Percentiles rank a stretch among this genome's conserved stretches.
These are phyloP conservation scores for Athalia rosae DNA, from an alignment of 2,888 invertebrate genomes.

Conservation along the genomic window DNA sequence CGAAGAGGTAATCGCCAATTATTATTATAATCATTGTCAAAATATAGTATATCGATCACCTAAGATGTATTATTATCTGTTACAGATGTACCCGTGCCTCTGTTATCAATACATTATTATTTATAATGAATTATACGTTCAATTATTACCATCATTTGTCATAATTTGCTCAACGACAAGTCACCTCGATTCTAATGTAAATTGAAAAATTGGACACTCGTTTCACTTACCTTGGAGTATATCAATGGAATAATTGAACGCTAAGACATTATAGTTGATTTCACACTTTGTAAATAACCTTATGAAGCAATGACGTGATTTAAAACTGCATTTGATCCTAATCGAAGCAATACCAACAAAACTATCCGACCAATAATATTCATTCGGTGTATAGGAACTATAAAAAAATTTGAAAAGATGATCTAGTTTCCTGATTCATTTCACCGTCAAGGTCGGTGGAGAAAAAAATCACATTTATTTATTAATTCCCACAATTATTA, in stretches of 20 bases:
- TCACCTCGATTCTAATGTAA: too few relatives aligned
- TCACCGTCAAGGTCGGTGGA: slow-evolving; percentile 30
- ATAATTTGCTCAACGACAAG: neutral
- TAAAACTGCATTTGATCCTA: too few relatives aligned
- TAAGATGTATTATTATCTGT: slow-evolving; percentile 16
- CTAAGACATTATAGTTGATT: too few relatives aligned
- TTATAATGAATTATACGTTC: slow-evolving; percentile 9
- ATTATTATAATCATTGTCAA: slow-evolving; percentile 8
- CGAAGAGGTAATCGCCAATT: neutral
- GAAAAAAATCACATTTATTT: slow-evolving; percentile 39
- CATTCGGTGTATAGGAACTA: slow-evolving; percentile 4
- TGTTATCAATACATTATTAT: slow-evolving; percentile 30
- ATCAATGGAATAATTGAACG: too few relatives aligned
- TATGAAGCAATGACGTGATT: too few relatives aligned
- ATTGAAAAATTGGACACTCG: too few relatives aligned
- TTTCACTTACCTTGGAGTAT: too few relatives aligned
- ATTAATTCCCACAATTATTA: slow-evolving; percentile 31
- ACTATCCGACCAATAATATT: too few relatives aligned
- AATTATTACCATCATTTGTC: neutral
- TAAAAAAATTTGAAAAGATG: slow-evolving; percentile 15
- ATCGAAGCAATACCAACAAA: too few relatives aligned
- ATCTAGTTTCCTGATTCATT: slow-evolving; percentile 24
- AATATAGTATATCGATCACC: slow-evolving; percentile 1
- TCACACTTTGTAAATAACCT: too few relatives aligned
- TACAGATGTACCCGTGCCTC: slow-evolving; percentile 26